Percentiles rank a stretch among this genome's conserved stretches.
Evolutionary conservation across 2,888 invertebrate genomes (phyloP).

Genomic region (Melanotus villosus): DNA sequence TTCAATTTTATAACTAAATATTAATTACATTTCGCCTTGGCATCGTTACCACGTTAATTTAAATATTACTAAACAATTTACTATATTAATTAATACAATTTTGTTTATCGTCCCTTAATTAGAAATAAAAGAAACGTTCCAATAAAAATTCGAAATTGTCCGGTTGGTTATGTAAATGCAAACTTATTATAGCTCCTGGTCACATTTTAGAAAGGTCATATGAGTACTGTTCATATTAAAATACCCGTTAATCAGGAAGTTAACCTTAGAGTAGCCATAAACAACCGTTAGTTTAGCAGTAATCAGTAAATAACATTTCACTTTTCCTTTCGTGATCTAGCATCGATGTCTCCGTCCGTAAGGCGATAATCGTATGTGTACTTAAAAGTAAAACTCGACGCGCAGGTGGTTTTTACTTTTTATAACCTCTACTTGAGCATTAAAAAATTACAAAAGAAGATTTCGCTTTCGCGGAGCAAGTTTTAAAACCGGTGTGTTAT

Average conservation of each 20-base stretch:
- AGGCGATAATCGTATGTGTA: not conserved
- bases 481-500: slow-evolving; percentile 24
- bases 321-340: slow-evolving; percentile 36
- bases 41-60: not conserved
- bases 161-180: not conserved
- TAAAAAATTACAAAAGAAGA: not conserved
- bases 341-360: not conserved
- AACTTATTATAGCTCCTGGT: slow-evolving; percentile 1
- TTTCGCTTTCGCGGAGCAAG: slow-evolving; percentile 8
- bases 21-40: not conserved
- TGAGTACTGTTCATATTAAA: slow-evolving; percentile 11
- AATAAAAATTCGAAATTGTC: not conserved
- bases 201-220: slow-evolving; percentile 19
- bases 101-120: no score
- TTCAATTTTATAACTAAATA: not conserved
- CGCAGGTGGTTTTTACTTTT: not conserved
- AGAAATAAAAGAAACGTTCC: not conserved
- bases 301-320: slow-evolving; percentile 29
- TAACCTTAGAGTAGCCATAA: slow-evolving; percentile 18
- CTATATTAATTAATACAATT: no score
- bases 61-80: no score
- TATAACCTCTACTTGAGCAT: not conserved
- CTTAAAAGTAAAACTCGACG: not conserved
- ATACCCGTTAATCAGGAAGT: slow-evolving; percentile 25
- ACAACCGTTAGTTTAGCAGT: slow-evolving; percentile 22